Percentiles rank a stretch among this genome's conserved stretches.
phyloP scores from a whole-genome alignment of 2,797 vertebrate genomes.

The Argentina silus region DNA sequence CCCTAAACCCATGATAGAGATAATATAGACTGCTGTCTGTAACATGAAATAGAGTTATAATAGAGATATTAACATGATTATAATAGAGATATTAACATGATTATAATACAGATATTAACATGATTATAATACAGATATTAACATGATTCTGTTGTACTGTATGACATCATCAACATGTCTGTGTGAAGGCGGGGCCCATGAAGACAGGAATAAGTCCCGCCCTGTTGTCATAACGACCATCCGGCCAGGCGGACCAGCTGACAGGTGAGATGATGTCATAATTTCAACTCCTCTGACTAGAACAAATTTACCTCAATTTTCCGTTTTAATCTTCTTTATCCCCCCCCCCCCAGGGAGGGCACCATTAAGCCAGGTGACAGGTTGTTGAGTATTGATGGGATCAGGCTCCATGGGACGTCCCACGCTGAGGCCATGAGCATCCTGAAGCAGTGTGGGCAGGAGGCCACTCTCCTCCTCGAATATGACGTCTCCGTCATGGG shows the following conservation, averaged over 20 bases:
- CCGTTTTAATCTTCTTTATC: conserved; percentile 1
- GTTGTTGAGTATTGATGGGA: conserved; percentile 94
- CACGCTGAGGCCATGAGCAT: conserved; percentile 96
- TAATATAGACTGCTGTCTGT: too few relatives aligned
- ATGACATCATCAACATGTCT: not conserved
- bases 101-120: too few relatives aligned
- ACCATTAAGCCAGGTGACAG: conserved; percentile 94
- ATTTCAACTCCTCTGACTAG: too few relatives aligned
- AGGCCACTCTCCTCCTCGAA: conserved; percentile 93
- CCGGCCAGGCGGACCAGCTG: conserved; percentile 92
- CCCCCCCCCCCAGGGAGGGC: conserved; percentile 83
- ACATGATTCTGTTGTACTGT: not conserved
- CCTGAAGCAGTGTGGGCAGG: conserved; percentile 96
- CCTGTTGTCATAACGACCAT: conserved; percentile 96
- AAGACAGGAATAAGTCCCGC: conserved; percentile 98
- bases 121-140: too few relatives aligned
- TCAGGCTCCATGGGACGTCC: conserved; percentile 91
- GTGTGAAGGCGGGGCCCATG: conserved; percentile 86
- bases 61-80: too few relatives aligned
- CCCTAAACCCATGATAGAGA: too few relatives aligned
- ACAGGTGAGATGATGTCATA: conserved; percentile 80
- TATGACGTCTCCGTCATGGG: conserved; percentile 98
- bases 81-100: too few relatives aligned
- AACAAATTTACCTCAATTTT: not conserved
- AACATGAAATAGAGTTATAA: too few relatives aligned